These are phyloP conservation scores for Eulemur coronatus DNA, from an alignment of 2,797 vertebrate species.

Conservation along the genomic window DNA sequence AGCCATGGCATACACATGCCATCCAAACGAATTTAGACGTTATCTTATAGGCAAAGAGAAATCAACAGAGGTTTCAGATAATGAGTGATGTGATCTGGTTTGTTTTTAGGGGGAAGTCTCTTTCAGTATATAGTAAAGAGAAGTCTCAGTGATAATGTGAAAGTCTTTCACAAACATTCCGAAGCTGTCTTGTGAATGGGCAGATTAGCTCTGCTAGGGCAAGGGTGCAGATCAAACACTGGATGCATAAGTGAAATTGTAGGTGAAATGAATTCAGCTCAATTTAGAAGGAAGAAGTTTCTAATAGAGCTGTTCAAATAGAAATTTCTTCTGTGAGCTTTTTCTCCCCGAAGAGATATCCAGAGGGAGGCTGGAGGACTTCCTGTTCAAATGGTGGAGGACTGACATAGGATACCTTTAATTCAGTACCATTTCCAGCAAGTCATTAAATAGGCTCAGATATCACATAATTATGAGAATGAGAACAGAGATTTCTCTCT, in stretches of 20 bases:
- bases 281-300: background rate
- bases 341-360: background rate
- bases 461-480: constrained; percentile 11
- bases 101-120: background rate
- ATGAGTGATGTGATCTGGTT: background rate
- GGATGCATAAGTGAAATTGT: background rate
- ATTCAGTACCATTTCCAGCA: constrained; percentile 19
- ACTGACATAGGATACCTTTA: background rate
- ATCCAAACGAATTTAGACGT: background rate
- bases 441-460: background rate
- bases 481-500: background rate
- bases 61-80: background rate
- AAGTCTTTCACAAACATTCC: background rate
- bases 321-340: background rate
- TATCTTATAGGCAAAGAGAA: background rate
- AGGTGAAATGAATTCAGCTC: background rate
- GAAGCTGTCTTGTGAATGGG: background rate
- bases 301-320: background rate
- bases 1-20: background rate
- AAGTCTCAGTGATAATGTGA: background rate
- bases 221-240: background rate
- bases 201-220: background rate
- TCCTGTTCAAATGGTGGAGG: background rate
- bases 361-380: background rate
- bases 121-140: background rate